These are phyloP conservation scores for Epinephelus awoara DNA, from an alignment of 2,797 vertebrate species.

Conservation along the genomic window DNA sequence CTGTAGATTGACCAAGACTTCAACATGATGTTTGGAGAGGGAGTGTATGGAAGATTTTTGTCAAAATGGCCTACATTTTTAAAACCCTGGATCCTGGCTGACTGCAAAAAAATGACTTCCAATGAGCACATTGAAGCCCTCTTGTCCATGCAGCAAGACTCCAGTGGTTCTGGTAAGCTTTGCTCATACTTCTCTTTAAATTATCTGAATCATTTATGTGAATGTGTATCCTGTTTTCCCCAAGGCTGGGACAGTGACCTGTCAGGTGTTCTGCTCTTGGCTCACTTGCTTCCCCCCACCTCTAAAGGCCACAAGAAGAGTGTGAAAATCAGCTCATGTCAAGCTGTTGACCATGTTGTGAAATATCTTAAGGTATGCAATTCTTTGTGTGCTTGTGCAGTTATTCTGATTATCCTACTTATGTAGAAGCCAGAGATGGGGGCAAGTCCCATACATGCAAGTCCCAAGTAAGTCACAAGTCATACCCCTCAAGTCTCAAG, in stretches of 20 bases:
- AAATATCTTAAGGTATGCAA: slow-evolving; percentile 36
- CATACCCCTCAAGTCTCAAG: too few species aligned
- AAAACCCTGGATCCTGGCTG: slow-evolving; percentile 41
- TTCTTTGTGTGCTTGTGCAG: not conserved
- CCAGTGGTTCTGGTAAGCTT: slow-evolving; percentile 12
- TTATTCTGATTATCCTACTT: not conserved
- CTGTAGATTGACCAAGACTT: slow-evolving; percentile 54
- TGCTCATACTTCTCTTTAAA: slow-evolving; percentile 14
- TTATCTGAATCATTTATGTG: not conserved
- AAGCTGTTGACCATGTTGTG: slow-evolving; percentile 41
- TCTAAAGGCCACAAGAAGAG: slow-evolving; percentile 44
- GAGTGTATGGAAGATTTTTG: slow-evolving; percentile 32
- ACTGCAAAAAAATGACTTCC: slow-evolving; percentile 36
- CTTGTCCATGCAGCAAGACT: slow-evolving; percentile 20
- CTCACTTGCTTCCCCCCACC: slow-evolving; percentile 1
- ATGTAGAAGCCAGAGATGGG: not conserved
- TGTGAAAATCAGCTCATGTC: slow-evolving; percentile 38
- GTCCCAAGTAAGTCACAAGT: too few species aligned
- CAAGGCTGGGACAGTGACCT: slow-evolving; percentile 40
- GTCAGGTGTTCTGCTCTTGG: slow-evolving; percentile 31
- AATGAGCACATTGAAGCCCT: slow-evolving; percentile 32
- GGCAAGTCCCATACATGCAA: too few species aligned
- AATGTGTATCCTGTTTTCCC: slow-evolving; percentile 16
- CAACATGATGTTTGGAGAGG: slow-evolving; percentile 47
- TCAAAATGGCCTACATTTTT: slow-evolving; percentile 47